A percentile compares a stretch with the other conserved stretches of the same genome.
These are phyloP conservation scores for Germaria angustata DNA, from an alignment of 2,888 invertebrate species.

Conservation along the genomic window DNA sequence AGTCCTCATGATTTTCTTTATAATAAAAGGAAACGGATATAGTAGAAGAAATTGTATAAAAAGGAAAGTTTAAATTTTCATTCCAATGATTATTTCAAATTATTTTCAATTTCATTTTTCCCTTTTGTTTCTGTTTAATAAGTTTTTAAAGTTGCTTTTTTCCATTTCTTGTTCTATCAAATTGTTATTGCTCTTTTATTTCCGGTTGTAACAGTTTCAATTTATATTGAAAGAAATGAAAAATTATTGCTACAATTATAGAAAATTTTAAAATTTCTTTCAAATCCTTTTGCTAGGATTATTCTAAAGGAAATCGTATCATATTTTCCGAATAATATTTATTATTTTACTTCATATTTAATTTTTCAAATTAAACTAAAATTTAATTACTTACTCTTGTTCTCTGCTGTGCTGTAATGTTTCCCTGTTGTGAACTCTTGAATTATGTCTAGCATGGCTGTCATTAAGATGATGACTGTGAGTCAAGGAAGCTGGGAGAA, in stretches of 20 bases:
- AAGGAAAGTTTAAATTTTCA: conserved; percentile 1
- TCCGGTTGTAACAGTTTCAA: conserved; percentile 5
- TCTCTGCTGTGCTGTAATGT: conserved; percentile 81
- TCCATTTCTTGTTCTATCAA: conserved; percentile 9
- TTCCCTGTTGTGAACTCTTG: conserved; percentile 35
- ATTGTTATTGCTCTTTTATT: conserved; percentile 42
- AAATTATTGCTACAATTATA: conserved; percentile 9
- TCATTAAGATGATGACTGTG: conserved; percentile 89
- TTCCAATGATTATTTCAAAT: conserved; percentile 49
- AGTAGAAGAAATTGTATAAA: neutral
- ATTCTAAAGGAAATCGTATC: conserved; percentile 8
- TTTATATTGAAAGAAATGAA: neutral
- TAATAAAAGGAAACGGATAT: neutral
- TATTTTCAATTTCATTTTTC: conserved; percentile 39
- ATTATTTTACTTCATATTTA: neutral
- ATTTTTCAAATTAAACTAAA: neutral
- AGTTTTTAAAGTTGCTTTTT: conserved; percentile 4
- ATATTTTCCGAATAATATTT: too few relatives aligned
- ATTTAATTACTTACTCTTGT: conserved; percentile 78
- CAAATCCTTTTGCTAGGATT: neutral
- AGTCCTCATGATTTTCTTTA: neutral
- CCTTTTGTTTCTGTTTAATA: conserved; percentile 6
- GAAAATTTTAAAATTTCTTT: conserved; percentile 1
- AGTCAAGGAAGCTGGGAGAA: conserved; percentile 89
- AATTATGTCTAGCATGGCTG: conserved; percentile 84